Evolutionary conservation across 2,888 invertebrate species (phyloP), one percentile per base, ranked within the genome.

Genomic region (Caenorhabditis imperialis): DNA sequence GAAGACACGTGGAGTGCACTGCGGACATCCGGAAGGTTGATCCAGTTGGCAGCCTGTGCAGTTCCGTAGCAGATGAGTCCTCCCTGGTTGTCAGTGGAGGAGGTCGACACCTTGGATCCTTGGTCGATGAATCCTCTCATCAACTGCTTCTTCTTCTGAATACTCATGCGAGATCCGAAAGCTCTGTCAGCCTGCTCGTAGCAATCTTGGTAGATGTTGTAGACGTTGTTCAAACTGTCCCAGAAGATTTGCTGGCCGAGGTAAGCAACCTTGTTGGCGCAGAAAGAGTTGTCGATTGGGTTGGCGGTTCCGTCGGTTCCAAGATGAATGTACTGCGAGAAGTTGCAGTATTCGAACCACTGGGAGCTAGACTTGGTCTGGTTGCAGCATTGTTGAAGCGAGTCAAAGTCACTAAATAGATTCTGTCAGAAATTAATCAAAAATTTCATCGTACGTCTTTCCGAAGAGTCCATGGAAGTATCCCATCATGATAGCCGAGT

Each of bases 181-280:
- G 67, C 69, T 25, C 40, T 48, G 8, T 51, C 40, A 10, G 69
- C 62, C 22, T 82, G 80, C 47, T 83, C 74, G 63, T 85, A 85
- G 53, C 85, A 85, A 47, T 85, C 85, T 58, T 82, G 79, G 40
- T 79, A 82, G 23, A 80, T 81, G 73, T 83, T 83, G 78, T 84
- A 84, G 20, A 83, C 81, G 54, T 81, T 58, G 57, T 81, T 83
- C 54, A 75, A 47, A n/a, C 65, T 67, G 58, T 70, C 69, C 79
- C 75, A 79, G 44, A 79, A 65, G 25, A 74, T 63, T 16, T 57
- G 33, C 53, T 79, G 78, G 48, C 75, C 75, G 10, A 79, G 27
- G 44, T 73, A 53, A 27, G 78, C 75, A 22, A 81, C 74, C 22
- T 67, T 72, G 30, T 57, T 65, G 1, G 77, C 78, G 38, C 82